Conservation (phyloP, 2,888 invertebrate genomes). For the Macrosiphum euphorbiae region DNA sequence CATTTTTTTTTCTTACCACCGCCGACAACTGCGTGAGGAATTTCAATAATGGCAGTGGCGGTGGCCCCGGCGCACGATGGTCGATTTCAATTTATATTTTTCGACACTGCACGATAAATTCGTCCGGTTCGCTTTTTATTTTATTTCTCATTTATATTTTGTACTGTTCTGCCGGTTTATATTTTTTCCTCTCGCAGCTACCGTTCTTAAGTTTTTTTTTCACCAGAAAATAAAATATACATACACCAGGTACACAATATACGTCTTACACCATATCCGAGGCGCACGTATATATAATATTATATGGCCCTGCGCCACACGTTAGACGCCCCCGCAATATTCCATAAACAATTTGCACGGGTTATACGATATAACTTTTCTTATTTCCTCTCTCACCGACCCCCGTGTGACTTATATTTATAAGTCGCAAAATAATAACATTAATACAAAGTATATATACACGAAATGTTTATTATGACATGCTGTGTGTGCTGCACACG, state of each 20-base stretch:
- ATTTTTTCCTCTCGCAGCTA: background rate
- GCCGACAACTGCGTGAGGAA: constrained; percentile 38
- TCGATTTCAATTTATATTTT: constrained; percentile 58
- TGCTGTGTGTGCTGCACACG: background rate
- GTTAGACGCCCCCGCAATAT: background rate
- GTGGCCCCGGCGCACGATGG: constrained; percentile 31
- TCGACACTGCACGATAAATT: constrained; percentile 41
- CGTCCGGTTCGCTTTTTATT: constrained; percentile 44
- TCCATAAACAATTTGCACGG: background rate
- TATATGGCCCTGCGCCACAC: background rate
- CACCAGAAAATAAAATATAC: background rate
- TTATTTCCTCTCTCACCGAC: background rate
- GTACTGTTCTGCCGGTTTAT: background rate
- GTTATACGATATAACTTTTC: constrained; percentile 19
- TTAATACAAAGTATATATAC: background rate
- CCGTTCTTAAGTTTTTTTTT: background rate
- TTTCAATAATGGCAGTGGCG: constrained; percentile 53
- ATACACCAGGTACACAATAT: constrained; percentile 2
- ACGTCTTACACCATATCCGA: background rate
- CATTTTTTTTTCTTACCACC: background rate
- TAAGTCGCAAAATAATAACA: background rate
- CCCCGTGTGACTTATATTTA: background rate
- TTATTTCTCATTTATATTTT: constrained; percentile 31
- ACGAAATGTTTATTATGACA: background rate
- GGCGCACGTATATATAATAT: background rate